phyloP scores from a whole-genome alignment of 2,113 vertebrate genomes.

The Lonchura striata region DNA sequence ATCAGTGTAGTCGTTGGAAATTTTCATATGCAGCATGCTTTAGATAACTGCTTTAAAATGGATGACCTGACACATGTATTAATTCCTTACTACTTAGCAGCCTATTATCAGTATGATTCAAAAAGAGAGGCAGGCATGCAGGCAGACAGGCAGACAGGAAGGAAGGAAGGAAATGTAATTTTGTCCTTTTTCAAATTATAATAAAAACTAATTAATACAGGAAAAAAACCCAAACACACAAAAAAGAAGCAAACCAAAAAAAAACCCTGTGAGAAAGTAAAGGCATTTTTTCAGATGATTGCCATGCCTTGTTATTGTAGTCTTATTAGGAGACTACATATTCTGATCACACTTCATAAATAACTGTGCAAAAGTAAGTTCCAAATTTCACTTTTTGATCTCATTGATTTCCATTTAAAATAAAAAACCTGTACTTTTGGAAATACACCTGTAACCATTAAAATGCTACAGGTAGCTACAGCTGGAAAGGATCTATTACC shows the following conservation, averaged over 20 bases:
- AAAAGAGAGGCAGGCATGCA: background rate
- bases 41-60: background rate
- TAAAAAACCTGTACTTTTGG: background rate
- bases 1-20: background rate
- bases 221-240: background rate
- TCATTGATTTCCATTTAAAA: background rate
- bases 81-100: background rate
- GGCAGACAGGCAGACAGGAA: background rate
- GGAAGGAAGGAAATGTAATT: background rate
- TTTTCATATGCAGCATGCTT: background rate
- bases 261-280: background rate
- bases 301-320: background rate
- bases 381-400: background rate
- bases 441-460: background rate
- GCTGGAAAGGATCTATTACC: background rate
- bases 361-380: background rate
- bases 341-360: background rate
- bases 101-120: background rate
- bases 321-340: background rate
- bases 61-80: background rate
- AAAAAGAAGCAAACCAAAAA: background rate
- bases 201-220: background rate
- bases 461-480: background rate
- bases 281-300: background rate
- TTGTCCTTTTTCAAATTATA: background rate